Evolutionary conservation across 2,797 vertebrate genomes (phyloP), one percentile per base, ranked within the genome.

Genomic region (Ctenochaetus hawaiiensis): DNA sequence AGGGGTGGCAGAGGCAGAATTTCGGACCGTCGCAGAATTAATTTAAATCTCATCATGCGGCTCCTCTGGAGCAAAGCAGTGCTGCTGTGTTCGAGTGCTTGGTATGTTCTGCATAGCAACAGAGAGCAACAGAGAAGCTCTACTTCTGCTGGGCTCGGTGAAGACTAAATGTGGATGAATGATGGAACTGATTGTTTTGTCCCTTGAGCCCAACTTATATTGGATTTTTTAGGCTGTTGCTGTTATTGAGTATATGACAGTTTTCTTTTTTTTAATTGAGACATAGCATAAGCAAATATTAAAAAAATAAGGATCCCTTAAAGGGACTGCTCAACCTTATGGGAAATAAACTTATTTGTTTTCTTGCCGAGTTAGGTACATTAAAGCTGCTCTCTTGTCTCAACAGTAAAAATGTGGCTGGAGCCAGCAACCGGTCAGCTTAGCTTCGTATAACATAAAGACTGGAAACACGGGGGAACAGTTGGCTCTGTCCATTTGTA

Each of bases 11-110:
- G 73, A 84, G 83, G 80, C 80, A 81, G 89, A 90, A 92, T 94
- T 95, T 94, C 75, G 92, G 93, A 93, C 93, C 53, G 80, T 87
- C 75, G 81, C 91, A 91, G 93, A 95, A 94, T 95, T 94, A 87
- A 96, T 95, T 96, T 95, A 91, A 95, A 95, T 94, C 94, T 95
- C 93, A 95, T 95, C 94, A 96, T 85, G 86, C 67, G 63, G 93
- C 90, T 91, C 76, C 86, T 90, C 89, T 75, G 75, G 84, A 90
- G 89, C 86, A 80, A 87, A 87, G 87, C 85, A 66, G 86, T 82
- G 89, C 89, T 89, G 90, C 89, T 87, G 88, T 89, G 83, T 78
- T 66, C 37, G 70, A 85, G 83, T 47, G 83, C 81, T 47, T 18
- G 79, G 16, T 80, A 56, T 48, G 79, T 89, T 93, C 91, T 94